Conservation (phyloP, 2,888 invertebrate genomes). For the Thelaira solivaga region DNA sequence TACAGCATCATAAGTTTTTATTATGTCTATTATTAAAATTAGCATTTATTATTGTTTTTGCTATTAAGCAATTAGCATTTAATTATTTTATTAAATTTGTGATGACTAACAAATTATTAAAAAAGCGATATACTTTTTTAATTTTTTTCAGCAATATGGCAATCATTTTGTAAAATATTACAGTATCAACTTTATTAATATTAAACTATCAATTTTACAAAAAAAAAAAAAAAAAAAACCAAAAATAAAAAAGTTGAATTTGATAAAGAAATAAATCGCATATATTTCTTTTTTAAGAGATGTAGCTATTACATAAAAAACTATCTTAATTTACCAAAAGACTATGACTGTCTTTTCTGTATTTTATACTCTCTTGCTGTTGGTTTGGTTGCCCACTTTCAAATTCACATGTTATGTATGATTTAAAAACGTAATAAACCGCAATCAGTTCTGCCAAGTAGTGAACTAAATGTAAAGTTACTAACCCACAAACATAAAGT, state of each 20-base stretch:
- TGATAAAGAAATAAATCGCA: conserved; percentile 30
- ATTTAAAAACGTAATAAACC: conserved; percentile 54
- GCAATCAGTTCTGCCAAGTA: conserved; percentile 60
- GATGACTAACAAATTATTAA: too few relatives aligned
- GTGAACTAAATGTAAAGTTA: conserved; percentile 53
- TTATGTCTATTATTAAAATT: too few relatives aligned
- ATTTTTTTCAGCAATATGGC: too few relatives aligned
- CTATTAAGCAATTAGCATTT: too few relatives aligned
- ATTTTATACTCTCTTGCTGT: background rate
- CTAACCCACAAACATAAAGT: conserved; percentile 56
- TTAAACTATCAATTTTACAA: background rate
- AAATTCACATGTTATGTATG: conserved; percentile 10
- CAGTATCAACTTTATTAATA: too few relatives aligned
- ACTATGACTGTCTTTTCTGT: conserved; percentile 10
- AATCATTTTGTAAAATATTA: too few relatives aligned
- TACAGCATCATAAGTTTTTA: too few relatives aligned
- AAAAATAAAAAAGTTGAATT: background rate
- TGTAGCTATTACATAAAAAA: background rate
- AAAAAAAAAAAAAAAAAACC: background rate
- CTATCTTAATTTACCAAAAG: conserved; percentile 22
- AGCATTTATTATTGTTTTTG: too few relatives aligned
- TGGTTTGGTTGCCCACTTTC: background rate
- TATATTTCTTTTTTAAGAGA: background rate
- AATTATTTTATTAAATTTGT: too few relatives aligned
- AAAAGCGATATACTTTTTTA: too few relatives aligned